These are phyloP conservation scores for Sminthurinus signatus DNA, from an alignment of 1,140 invertebrate genomes.

Conservation along the genomic window DNA sequence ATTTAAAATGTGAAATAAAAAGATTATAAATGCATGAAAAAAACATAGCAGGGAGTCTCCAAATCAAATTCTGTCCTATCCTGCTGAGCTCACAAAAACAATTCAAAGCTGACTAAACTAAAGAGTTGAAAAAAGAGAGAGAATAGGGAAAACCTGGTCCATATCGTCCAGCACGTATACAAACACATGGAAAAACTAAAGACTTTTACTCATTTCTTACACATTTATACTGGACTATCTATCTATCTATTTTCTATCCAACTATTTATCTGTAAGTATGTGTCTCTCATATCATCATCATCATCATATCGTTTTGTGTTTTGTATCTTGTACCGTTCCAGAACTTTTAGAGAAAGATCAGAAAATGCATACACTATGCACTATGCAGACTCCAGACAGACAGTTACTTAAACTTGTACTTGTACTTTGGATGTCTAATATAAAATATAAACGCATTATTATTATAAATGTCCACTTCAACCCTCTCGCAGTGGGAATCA, in stretches of 20 bases:
- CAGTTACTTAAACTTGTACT: no score
- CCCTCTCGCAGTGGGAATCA: slow-evolving; percentile 1
- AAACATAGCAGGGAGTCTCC: slow-evolving; percentile 41
- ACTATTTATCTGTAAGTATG: no score
- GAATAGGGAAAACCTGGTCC: slow-evolving; percentile 21
- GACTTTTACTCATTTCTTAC: no score
- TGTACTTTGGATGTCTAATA: background rate
- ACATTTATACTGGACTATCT: slow-evolving; percentile 9
- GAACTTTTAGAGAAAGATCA: background rate
- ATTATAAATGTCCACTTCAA: slow-evolving; percentile 6
- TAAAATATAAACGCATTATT: slow-evolving; percentile 14
- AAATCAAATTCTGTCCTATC: slow-evolving; percentile 39
- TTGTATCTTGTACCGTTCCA: no score
- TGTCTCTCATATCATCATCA: no score
- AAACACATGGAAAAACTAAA: background rate
- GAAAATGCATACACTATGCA: background rate
- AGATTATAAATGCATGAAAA: slow-evolving; percentile 43
- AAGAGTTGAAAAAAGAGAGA: slow-evolving; percentile 9
- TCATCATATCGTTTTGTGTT: no score
- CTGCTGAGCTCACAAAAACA: slow-evolving; percentile 37
- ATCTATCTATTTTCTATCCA: no score
- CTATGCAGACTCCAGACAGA: no score
- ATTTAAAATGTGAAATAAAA: slow-evolving; percentile 34
- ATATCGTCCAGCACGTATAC: slow-evolving; percentile 6
- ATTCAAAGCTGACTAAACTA: slow-evolving; percentile 21